Evolutionary conservation across 2,797 vertebrate species (phyloP).

Genomic region (Choloepus didactylus): DNA sequence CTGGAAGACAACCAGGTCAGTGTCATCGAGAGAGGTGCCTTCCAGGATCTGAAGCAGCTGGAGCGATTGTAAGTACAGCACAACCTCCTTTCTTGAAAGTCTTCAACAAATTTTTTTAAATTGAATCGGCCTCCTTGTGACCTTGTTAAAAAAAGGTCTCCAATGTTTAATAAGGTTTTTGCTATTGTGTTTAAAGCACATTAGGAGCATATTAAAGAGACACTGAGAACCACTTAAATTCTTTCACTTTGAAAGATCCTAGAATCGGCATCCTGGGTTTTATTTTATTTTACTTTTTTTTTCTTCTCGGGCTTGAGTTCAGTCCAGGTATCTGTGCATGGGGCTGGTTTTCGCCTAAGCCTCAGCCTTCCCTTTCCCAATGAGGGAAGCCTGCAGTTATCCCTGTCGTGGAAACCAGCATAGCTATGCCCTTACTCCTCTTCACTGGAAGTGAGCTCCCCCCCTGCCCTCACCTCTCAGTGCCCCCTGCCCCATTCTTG

Average conservation of each 20-base stretch:
- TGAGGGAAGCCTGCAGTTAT: background rate
- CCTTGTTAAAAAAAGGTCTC: constrained; percentile 37
- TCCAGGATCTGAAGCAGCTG: constrained; percentile 98
- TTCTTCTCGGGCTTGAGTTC: background rate
- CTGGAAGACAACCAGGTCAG: constrained; percentile 99
- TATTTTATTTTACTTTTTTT: background rate
- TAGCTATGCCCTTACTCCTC: background rate
- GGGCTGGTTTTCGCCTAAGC: background rate
- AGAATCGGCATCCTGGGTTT: background rate
- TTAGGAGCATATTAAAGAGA: constrained; percentile 40
- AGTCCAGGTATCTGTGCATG: background rate
- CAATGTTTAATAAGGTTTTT: constrained; percentile 41
- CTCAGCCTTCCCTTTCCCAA: background rate
- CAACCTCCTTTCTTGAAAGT: constrained; percentile 44
- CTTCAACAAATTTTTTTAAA: too few species aligned
- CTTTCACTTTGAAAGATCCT: constrained; percentile 34
- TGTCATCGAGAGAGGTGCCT: constrained; percentile 96
- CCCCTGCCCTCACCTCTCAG: background rate
- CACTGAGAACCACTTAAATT: background rate
- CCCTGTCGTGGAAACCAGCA: background rate
- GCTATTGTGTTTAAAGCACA: constrained; percentile 46
- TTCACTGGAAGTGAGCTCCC: background rate
- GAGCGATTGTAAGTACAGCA: constrained; percentile 96
- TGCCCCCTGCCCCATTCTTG: background rate
- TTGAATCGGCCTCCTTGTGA: background rate